Percentiles rank a stretch among this genome's conserved stretches.
Conservation (phyloP, 2,113 vertebrate species). For the Paralichthys olivaceus region DNA sequence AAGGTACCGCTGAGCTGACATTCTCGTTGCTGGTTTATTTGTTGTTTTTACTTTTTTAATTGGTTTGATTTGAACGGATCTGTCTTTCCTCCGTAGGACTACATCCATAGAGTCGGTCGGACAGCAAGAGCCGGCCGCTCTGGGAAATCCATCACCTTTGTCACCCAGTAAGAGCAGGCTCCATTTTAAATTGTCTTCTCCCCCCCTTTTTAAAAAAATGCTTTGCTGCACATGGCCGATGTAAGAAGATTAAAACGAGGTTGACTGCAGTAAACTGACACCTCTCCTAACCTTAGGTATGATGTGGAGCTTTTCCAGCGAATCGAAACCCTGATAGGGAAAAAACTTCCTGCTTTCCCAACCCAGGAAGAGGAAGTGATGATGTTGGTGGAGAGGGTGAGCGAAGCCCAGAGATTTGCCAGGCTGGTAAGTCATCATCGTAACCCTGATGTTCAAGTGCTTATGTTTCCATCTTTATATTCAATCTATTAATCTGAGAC, state of each 20-base stretch:
- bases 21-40: neutral
- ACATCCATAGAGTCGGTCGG: constrained; percentile 96
- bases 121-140: constrained; percentile 96
- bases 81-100: constrained; percentile 85
- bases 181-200: neutral
- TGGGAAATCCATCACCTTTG: constrained; percentile 97
- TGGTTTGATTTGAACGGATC: neutral
- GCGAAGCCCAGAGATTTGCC: constrained; percentile 95
- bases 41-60: neutral
- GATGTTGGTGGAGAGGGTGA: constrained; percentile 95
- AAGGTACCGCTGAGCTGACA: constrained; percentile 82
- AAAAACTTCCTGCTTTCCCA: constrained; percentile 95
- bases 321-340: constrained; percentile 95
- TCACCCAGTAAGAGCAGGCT: constrained; percentile 89
- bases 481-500: too few relatives aligned
- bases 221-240: neutral
- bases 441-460: neutral
- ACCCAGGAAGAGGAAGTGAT: constrained; percentile 98
- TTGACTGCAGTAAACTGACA: neutral
- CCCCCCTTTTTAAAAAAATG: neutral
- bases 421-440: constrained; percentile 84
- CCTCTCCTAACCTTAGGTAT: constrained; percentile 81
- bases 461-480: too few relatives aligned
- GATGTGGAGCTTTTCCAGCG: constrained; percentile 98
- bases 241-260: neutral